These are phyloP conservation scores for Apostichopus parvimensis DNA, from an alignment of 35 echinoderm and acorn worm species.

Conservation along the genomic window DNA sequence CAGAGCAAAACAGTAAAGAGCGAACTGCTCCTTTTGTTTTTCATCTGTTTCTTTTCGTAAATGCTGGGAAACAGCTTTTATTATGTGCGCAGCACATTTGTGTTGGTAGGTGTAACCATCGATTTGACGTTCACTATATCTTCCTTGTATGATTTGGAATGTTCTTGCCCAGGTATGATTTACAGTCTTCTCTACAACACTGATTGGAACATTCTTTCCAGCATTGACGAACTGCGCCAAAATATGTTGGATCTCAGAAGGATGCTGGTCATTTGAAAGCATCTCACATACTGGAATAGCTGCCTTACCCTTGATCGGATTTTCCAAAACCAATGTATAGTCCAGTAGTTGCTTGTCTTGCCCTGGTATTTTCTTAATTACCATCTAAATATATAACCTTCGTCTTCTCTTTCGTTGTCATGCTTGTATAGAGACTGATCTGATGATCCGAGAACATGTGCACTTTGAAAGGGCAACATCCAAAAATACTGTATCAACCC, in stretches of 20 bases:
- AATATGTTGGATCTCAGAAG: constrained; percentile 38
- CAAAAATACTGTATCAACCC: background rate
- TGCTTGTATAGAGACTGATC: background rate
- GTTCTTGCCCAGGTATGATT: background rate
- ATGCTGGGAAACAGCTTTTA: constrained; percentile 1
- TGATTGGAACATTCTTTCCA: background rate
- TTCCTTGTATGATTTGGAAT: background rate
- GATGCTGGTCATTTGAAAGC: constrained; percentile 45
- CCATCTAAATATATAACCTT: constrained; percentile 21
- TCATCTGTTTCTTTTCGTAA: constrained; percentile 6
- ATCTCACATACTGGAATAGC: constrained; percentile 44
- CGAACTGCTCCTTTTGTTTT: constrained; percentile 15
- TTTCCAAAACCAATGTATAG: constrained; percentile 37
- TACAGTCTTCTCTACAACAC: constrained; percentile 28
- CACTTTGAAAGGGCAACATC: background rate
- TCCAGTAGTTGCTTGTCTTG: constrained; percentile 5
- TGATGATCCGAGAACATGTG: background rate
- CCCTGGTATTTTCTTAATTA: constrained; percentile 5
- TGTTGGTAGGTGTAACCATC: constrained; percentile 34
- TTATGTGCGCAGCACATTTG: constrained; percentile 33
- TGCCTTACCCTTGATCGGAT: constrained; percentile 12
- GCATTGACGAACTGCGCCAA: background rate
- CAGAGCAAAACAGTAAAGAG: constrained; percentile 31
- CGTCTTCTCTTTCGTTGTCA: background rate
- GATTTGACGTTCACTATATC: background rate